Conservation (phyloP, 2,888 invertebrate genomes). For the Spodoptera littoralis region DNA sequence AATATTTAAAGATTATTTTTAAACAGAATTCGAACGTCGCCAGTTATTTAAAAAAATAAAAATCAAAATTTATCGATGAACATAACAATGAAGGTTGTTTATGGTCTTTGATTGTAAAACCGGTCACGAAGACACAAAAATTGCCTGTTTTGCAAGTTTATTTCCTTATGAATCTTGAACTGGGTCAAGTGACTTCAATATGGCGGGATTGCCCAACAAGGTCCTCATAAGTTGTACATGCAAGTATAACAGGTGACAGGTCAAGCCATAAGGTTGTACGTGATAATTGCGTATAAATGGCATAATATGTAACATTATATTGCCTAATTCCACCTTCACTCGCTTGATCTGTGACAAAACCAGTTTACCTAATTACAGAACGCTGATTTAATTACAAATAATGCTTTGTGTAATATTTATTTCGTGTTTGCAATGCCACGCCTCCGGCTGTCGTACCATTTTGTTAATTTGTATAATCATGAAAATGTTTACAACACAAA, state of each 20-base stretch:
- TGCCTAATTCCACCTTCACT: constrained; percentile 55
- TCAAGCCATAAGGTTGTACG: constrained; percentile 33
- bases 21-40: neutral
- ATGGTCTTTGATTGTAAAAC: constrained; percentile 35
- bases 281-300: constrained; percentile 35
- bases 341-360: constrained; percentile 57
- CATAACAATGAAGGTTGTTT: constrained; percentile 10
- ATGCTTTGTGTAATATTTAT: constrained; percentile 41
- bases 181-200: constrained; percentile 48
- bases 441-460: constrained; percentile 21
- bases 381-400: constrained; percentile 37
- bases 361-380: constrained; percentile 52
- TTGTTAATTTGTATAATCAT: constrained; percentile 15
- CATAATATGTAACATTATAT: constrained; percentile 33
- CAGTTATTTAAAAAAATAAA: constrained; percentile 6
- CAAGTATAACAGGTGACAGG: constrained; percentile 50
- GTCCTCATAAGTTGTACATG: constrained; percentile 13
- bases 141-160: constrained; percentile 33
- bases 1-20: constrained; percentile 1
- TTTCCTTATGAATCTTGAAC: constrained; percentile 45
- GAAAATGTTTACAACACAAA: neutral
- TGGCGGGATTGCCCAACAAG: constrained; percentile 40
- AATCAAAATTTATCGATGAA: constrained; percentile 10
- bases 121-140: constrained; percentile 36
- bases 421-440: constrained; percentile 33